These are phyloP conservation scores for Antigone vipio DNA, from an alignment of 2,113 vertebrate species.

Conservation along the genomic window DNA sequence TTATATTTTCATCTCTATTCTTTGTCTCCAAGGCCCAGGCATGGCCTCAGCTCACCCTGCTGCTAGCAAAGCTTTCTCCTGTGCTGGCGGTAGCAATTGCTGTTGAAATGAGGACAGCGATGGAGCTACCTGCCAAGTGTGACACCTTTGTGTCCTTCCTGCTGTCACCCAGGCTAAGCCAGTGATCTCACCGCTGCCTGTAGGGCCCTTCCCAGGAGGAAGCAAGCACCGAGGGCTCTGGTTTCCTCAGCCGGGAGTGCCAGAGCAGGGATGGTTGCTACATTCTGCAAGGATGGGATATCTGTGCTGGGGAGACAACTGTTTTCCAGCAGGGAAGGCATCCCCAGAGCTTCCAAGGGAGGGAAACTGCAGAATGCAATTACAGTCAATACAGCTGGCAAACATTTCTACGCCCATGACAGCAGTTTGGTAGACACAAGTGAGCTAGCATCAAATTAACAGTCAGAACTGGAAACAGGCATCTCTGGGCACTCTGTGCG, in stretches of 20 bases:
- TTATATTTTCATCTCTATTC: neutral
- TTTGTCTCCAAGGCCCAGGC: neutral
- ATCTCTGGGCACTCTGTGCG: neutral
- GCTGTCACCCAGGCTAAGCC: neutral
- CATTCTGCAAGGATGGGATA: neutral
- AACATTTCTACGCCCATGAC: rapidly evolving
- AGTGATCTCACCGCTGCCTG: too few species aligned
- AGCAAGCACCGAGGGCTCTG: rapidly evolving
- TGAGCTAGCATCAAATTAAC: neutral
- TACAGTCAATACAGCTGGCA: neutral
- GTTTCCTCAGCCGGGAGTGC: neutral
- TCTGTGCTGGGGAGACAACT: neutral
- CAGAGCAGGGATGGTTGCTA: neutral
- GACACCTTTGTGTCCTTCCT: neutral
- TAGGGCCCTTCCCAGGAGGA: rapidly evolving
- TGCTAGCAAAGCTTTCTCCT: neutral
- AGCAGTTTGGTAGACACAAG: neutral
- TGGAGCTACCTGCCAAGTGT: neutral
- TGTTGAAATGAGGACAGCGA: neutral
- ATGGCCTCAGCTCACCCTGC: neutral
- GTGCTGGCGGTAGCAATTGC: neutral
- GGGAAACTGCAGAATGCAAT: neutral
- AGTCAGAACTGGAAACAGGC: neutral
- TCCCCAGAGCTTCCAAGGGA: neutral
- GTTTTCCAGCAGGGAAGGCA: neutral